These are phyloP conservation scores for Stomatorhinus walkeri DNA, from an alignment of 2,797 vertebrate genomes.

Conservation along the genomic window DNA sequence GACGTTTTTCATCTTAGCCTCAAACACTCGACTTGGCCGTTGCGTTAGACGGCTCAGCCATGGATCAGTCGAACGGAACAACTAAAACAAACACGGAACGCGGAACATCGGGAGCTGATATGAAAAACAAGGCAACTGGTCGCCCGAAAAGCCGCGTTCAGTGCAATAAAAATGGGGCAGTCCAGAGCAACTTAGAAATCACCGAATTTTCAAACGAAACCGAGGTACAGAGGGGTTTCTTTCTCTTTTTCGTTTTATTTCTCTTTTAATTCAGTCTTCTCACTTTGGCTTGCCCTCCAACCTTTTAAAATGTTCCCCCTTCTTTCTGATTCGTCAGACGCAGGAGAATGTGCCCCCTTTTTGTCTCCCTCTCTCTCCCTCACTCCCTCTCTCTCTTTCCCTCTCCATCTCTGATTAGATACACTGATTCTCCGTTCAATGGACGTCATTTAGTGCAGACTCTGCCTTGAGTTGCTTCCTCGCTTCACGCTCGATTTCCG, in stretches of 20 bases:
- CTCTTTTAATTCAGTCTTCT: slow-evolving; percentile 71
- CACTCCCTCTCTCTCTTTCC: slow-evolving; percentile 40
- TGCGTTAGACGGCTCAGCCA: slow-evolving; percentile 36
- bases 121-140: slow-evolving; percentile 59
- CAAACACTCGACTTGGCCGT: slow-evolving; percentile 30
- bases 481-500: slow-evolving; percentile 94
- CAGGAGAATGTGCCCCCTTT: slow-evolving; percentile 75
- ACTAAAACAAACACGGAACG: slow-evolving; percentile 48
- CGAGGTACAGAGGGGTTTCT: slow-evolving; percentile 65
- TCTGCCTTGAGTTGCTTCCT: slow-evolving; percentile 93
- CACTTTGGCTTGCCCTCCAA: slow-evolving; percentile 89
- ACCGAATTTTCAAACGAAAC: slow-evolving; percentile 62
- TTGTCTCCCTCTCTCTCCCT: slow-evolving; percentile 29
- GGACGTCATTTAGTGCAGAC: slow-evolving; percentile 98
- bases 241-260: slow-evolving; percentile 36
- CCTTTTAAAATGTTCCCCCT: slow-evolving; percentile 92
- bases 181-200: slow-evolving; percentile 49
- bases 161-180: slow-evolving; percentile 48
- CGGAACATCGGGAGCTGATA: slow-evolving; percentile 53
- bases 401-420: slow-evolving; percentile 81
- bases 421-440: slow-evolving; percentile 97
- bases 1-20: slow-evolving; percentile 7
- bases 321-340: slow-evolving; percentile 92
- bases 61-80: slow-evolving; percentile 43
- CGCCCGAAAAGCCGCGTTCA: slow-evolving; percentile 33